phyloP scores from a whole-genome alignment of 2,888 invertebrate genomes.

The Agrotis exclamationis region DNA sequence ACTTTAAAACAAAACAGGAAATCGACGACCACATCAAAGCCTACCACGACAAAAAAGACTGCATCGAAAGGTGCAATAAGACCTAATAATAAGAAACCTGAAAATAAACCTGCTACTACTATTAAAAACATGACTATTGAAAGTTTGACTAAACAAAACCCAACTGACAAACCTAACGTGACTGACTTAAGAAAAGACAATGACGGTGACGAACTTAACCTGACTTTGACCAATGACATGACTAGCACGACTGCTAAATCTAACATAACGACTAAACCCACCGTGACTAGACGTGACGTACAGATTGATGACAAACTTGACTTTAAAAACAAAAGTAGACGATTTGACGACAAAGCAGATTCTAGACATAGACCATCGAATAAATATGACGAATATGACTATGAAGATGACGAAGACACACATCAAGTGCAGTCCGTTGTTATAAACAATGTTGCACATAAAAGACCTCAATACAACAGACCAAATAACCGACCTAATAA shows the following conservation, averaged over 20 bases:
- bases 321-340: slow-evolving; percentile 88
- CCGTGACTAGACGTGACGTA: slow-evolving; percentile 68
- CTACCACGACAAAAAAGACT: slow-evolving; percentile 72
- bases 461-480: slow-evolving; percentile 76
- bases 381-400: slow-evolving; percentile 78
- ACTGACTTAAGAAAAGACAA: slow-evolving; percentile 55
- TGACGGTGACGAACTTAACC: slow-evolving; percentile 67
- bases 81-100: slow-evolving; percentile 68
- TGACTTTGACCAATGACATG: slow-evolving; percentile 67
- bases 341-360: slow-evolving; percentile 77
- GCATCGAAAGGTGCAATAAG: slow-evolving; percentile 61
- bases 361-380: slow-evolving; percentile 77
- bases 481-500: slow-evolving; percentile 53
- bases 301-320: slow-evolving; percentile 92
- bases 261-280: slow-evolving; percentile 63
- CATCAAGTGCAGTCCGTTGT: slow-evolving; percentile 87
- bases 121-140: slow-evolving; percentile 69
- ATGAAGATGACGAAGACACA: slow-evolving; percentile 78
- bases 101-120: slow-evolving; percentile 66
- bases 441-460: slow-evolving; percentile 82
- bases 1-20: slow-evolving; percentile 73
- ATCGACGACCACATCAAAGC: slow-evolving; percentile 69
- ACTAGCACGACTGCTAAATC: slow-evolving; percentile 50
- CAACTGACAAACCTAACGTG: slow-evolving; percentile 67
- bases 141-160: slow-evolving; percentile 52